phyloP scores from a whole-genome alignment of 2,113 vertebrate genomes.

The Passer domesticus region DNA sequence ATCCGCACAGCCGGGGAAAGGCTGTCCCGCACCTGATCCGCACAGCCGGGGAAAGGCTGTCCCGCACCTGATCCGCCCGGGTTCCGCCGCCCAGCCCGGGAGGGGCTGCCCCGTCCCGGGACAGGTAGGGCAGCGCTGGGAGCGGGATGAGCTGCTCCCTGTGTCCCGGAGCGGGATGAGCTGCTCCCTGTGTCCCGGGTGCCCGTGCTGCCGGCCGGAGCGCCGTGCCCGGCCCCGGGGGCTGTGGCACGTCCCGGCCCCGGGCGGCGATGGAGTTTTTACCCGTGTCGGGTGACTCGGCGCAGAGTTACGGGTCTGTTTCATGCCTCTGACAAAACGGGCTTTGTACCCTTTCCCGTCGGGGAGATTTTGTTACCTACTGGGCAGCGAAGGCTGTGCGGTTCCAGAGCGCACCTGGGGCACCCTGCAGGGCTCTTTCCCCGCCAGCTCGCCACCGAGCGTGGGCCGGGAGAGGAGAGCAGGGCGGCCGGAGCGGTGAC shows the following conservation, averaged over 20 bases:
- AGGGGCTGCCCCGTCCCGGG: background rate
- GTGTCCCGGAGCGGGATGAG: background rate
- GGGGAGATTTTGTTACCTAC: background rate
- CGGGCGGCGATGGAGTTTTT: no score
- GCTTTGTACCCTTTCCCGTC: background rate
- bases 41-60: background rate
- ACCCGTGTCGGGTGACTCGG: background rate
- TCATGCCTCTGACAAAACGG: background rate
- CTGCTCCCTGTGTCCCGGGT: background rate
- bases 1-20: fast-evolving
- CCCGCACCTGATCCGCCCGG: no score
- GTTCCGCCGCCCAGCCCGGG: background rate
- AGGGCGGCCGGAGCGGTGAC: background rate
- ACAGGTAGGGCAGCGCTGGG: background rate
- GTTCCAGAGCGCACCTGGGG: background rate
- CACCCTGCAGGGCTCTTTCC: fast-evolving
- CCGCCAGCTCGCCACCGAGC: fast-evolving
- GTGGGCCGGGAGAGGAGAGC: background rate
- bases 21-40: background rate
- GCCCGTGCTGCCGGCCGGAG: background rate
- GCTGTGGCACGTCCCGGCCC: background rate
- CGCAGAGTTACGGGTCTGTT: fast-evolving
- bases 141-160: background rate
- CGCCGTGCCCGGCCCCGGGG: background rate
- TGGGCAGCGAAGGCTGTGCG: background rate